Evolutionary conservation across 2,113 vertebrate species (phyloP).

Genomic region (Osmerus eperlanus): DNA sequence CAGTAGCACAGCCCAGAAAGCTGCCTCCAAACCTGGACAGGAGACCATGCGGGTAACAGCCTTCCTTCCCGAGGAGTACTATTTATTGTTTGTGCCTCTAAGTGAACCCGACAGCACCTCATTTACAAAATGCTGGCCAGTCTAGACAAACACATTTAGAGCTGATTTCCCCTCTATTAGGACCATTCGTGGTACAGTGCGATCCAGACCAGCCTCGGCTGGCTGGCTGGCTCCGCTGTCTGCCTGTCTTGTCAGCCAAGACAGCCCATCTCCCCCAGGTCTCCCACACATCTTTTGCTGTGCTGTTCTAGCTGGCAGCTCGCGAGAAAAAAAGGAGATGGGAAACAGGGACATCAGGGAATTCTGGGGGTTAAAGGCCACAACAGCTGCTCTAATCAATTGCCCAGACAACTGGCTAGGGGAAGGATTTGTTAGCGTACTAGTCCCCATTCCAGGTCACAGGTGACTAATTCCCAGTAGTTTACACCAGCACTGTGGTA

Average conservation of each 20-base stretch:
- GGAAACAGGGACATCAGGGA: not conserved
- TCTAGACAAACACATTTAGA: conserved; percentile 47
- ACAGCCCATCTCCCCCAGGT: conserved; percentile 27
- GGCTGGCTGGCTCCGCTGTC: not conserved
- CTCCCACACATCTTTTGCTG: not conserved
- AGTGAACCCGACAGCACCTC: conserved; percentile 33
- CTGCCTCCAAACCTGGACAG: no score
- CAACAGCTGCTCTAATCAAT: not conserved
- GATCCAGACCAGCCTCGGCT: conserved; percentile 20
- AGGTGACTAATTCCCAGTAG: no score
- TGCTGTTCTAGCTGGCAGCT: not conserved
- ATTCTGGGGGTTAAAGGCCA: not conserved
- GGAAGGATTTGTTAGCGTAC: no score
- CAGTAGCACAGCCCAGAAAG: no score
- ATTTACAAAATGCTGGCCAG: conserved; percentile 40
- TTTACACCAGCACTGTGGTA: no score
- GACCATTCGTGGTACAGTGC: conserved; percentile 15
- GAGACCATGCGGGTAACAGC: no score
- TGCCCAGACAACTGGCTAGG: no score
- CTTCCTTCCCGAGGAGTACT: conserved; percentile 8
- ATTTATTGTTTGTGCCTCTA: conserved; percentile 30
- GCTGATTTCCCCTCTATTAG: conserved; percentile 16
- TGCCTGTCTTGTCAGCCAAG: conserved; percentile 42
- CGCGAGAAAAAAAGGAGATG: not conserved
- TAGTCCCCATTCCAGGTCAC: no score